Conservation (phyloP, 2,888 invertebrate species). For the Unio delphinus region DNA sequence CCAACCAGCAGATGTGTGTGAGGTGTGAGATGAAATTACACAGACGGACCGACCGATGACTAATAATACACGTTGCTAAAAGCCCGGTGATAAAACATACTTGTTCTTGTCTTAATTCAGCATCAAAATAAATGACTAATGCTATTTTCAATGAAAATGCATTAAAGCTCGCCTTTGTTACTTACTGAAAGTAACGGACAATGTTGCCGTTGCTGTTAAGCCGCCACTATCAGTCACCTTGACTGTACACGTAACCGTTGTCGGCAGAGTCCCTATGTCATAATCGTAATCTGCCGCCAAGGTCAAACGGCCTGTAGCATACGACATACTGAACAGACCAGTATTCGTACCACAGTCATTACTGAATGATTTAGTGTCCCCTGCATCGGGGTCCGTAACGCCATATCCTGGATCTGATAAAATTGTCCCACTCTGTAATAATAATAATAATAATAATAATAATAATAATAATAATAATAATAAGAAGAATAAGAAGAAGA, state of each 20-base stretch:
- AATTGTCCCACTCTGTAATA: slow-evolving; percentile 21
- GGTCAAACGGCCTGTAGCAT: slow-evolving; percentile 17
- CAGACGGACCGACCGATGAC: too few species aligned
- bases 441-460: neutral
- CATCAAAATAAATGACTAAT: too few species aligned
- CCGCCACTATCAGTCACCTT: slow-evolving; percentile 23
- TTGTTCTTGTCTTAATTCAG: too few species aligned
- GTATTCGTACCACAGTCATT: slow-evolving; percentile 19
- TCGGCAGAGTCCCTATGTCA: slow-evolving; percentile 15
- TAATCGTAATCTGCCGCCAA: slow-evolving; percentile 28
- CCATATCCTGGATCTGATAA: slow-evolving; percentile 29
- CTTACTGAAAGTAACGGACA: slow-evolving; percentile 24
- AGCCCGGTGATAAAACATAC: too few species aligned
- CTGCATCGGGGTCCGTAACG: slow-evolving; percentile 32
- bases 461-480: too few species aligned
- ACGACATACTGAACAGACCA: slow-evolving; percentile 17
- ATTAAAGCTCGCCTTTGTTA: neutral
- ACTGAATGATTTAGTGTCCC: slow-evolving; percentile 21
- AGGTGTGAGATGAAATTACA: too few species aligned
- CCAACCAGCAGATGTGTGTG: too few species aligned
- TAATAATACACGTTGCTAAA: too few species aligned
- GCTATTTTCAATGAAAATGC: too few species aligned
- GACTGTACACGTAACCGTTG: slow-evolving; percentile 18
- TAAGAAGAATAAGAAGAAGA: too few species aligned
- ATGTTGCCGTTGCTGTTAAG: slow-evolving; percentile 19